Conservation (phyloP, 2,888 invertebrate species). For the Agelastica alni region DNA sequence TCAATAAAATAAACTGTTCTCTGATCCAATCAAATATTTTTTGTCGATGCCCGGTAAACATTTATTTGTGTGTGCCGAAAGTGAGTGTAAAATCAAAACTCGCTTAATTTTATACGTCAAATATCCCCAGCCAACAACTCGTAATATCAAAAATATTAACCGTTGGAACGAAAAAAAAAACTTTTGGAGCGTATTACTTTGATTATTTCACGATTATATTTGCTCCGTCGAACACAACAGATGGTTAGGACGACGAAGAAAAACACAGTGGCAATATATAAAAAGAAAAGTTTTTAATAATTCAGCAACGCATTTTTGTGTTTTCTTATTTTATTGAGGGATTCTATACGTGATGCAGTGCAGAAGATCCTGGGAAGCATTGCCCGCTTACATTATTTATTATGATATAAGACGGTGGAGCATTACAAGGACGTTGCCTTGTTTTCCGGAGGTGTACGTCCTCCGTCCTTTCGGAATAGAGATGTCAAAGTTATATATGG, state of each 20-base stretch:
- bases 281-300: slow-evolving; percentile 10
- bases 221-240: slow-evolving; percentile 5
- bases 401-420: not conserved
- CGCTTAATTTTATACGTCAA: no score
- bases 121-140: no score
- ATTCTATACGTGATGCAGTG: not conserved
- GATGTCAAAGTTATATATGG: no score
- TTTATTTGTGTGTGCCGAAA: no score
- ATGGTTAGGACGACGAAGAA: slow-evolving; percentile 2
- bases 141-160: no score
- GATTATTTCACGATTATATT: slow-evolving; percentile 1
- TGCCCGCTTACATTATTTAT: slow-evolving; percentile 2
- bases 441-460: not conserved
- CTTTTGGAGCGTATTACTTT: no score
- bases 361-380: not conserved
- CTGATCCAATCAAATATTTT: no score
- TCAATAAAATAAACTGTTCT: no score
- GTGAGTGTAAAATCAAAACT: no score
- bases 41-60: no score
- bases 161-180: no score
- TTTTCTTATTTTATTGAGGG: not conserved
- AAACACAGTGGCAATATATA: not conserved
- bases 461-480: not conserved
- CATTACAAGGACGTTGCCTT: not conserved
- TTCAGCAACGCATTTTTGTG: slow-evolving; percentile 2